These are phyloP conservation scores for Trachelus stipa DNA, from an alignment of 2,888 invertebrate species.

Conservation along the genomic window DNA sequence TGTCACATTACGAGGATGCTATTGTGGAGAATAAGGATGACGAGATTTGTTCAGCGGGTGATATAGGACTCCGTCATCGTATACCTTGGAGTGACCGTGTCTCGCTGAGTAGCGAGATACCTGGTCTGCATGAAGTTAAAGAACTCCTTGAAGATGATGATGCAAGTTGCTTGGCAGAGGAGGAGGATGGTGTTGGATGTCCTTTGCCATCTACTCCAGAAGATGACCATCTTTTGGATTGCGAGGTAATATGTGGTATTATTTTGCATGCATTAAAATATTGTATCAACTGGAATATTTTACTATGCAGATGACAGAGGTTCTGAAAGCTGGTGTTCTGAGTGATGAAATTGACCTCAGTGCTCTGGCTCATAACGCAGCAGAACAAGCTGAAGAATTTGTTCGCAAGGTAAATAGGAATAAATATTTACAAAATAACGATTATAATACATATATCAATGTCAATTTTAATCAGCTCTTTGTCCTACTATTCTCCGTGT, in stretches of 20 bases:
- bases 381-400: conserved; percentile 94
- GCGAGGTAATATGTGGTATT: conserved; percentile 70
- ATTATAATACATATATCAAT: background rate
- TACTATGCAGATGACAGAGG: conserved; percentile 78
- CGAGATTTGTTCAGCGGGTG: conserved; percentile 24
- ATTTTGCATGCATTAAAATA: background rate
- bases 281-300: conserved; percentile 13
- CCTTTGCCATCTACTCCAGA: conserved; percentile 89
- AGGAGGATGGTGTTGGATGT: conserved; percentile 86
- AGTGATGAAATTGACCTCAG: conserved; percentile 88
- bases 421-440: conserved; percentile 51
- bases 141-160: conserved; percentile 62
- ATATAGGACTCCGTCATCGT: conserved; percentile 55
- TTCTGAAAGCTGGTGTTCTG: conserved; percentile 85
- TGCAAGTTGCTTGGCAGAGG: conserved; percentile 69
- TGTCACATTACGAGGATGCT: conserved; percentile 50
- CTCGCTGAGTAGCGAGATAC: conserved; percentile 58
- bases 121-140: conserved; percentile 61
- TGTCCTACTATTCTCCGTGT: background rate
- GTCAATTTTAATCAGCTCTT: background rate
- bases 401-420: conserved; percentile 78
- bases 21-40: conserved; percentile 47
- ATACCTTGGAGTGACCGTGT: conserved; percentile 62
- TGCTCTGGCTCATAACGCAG: conserved; percentile 87
- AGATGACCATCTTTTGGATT: conserved; percentile 84